Percentiles rank a stretch among this genome's conserved stretches.
Conservation (phyloP, 2,797 vertebrate genomes). For the Leptoclinus maculatus region DNA sequence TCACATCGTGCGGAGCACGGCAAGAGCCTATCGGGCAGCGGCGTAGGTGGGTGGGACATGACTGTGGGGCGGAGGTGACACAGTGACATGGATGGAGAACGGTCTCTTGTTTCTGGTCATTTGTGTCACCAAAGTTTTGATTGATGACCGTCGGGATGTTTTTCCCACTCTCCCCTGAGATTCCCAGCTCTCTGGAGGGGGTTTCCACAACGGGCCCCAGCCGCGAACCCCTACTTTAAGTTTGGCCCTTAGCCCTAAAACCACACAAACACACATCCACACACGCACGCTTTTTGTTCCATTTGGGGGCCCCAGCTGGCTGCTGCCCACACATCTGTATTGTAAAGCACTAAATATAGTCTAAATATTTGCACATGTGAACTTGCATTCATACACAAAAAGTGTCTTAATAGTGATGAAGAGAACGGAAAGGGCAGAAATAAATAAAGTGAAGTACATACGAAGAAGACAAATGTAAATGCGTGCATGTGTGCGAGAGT, state of each 20-base stretch:
- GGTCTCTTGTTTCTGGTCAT: slow-evolving; percentile 90
- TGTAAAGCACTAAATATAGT: slow-evolving; percentile 81
- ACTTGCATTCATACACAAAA: slow-evolving; percentile 6
- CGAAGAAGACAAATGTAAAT: slow-evolving; percentile 73
- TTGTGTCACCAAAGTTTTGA: slow-evolving; percentile 94
- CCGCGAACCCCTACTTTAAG: slow-evolving; percentile 56
- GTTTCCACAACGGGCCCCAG: slow-evolving; percentile 47
- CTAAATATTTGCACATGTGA: slow-evolving; percentile 7
- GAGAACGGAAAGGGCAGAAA: slow-evolving; percentile 29
- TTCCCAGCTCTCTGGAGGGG: slow-evolving; percentile 87
- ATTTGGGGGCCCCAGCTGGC: slow-evolving; percentile 88
- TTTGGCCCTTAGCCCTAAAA: slow-evolving; percentile 60
- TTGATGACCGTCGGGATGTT: slow-evolving; percentile 94
- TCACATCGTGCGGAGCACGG: slow-evolving; percentile 53
- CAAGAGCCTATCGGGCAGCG: slow-evolving; percentile 85
- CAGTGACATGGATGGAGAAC: slow-evolving; percentile 80
- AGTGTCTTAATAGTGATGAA: slow-evolving; percentile 21
- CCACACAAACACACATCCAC: slow-evolving; percentile 53
- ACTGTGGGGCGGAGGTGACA: slow-evolving; percentile 85
- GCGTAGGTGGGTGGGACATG: slow-evolving; percentile 86
- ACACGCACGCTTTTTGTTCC: slow-evolving; percentile 50
- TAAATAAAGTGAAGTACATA: slow-evolving; percentile 60
- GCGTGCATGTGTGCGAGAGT: slow-evolving; percentile 58
- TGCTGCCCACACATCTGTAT: slow-evolving; percentile 96
- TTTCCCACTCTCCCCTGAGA: slow-evolving; percentile 91